phyloP scores from a whole-genome alignment of 2,888 invertebrate genomes.

The Epirrita christyi region DNA sequence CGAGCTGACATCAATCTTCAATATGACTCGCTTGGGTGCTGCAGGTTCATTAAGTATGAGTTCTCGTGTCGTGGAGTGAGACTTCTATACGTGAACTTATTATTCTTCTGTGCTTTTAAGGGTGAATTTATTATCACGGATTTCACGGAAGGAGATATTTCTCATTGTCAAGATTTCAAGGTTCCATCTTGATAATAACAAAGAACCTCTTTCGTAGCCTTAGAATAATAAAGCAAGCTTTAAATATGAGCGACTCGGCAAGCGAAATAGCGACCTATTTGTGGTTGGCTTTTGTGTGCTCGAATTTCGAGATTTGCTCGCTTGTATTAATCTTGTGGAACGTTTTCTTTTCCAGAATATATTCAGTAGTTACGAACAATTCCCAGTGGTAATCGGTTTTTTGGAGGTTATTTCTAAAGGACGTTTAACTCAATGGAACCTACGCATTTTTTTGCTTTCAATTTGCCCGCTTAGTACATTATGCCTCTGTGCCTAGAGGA shows the following conservation, averaged over 20 bases:
- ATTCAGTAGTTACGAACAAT: slow-evolving; percentile 25
- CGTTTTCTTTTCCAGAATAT: slow-evolving; percentile 26
- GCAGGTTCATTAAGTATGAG: too few species aligned
- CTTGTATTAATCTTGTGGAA: slow-evolving; percentile 35
- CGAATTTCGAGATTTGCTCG: slow-evolving; percentile 38
- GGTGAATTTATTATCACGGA: slow-evolving; percentile 60
- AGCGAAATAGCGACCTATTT: slow-evolving; percentile 38
- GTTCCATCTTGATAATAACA: slow-evolving; percentile 53
- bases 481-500: neutral
- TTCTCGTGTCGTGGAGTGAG: too few species aligned
- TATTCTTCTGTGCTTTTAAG: slow-evolving; percentile 37
- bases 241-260: slow-evolving; percentile 40
- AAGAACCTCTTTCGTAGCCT: slow-evolving; percentile 46
- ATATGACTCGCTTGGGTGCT: too few species aligned
- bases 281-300: slow-evolving; percentile 38
- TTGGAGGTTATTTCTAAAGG: slow-evolving; percentile 4
- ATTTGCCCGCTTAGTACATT: neutral
- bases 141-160: slow-evolving; percentile 61
- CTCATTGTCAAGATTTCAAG: slow-evolving; percentile 64
- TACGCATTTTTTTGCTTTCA: neutral
- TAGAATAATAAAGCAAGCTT: slow-evolving; percentile 46
- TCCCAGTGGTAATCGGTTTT: slow-evolving; percentile 15
- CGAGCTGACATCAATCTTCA: too few species aligned
- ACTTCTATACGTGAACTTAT: neutral
- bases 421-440: neutral